Conservation (phyloP, 2,888 invertebrate species). For the Lasiommata megera region DNA sequence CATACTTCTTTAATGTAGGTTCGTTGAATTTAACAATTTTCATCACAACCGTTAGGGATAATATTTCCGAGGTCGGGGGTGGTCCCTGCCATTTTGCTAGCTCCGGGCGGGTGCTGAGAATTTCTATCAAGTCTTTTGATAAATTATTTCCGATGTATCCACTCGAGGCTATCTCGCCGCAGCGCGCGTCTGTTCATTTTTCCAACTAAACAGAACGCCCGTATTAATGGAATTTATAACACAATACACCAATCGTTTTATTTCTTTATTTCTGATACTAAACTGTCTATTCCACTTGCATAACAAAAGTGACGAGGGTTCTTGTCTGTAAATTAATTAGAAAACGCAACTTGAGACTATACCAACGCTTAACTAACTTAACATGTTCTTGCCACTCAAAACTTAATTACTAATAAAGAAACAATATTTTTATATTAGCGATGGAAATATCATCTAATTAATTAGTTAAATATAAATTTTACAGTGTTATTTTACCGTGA, state of each 20-base stretch:
- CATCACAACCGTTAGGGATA: too few relatives aligned
- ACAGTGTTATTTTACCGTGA: too few relatives aligned
- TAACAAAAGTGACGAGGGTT: neutral
- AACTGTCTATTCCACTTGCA: neutral
- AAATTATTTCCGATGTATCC: neutral
- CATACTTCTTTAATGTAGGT: too few relatives aligned
- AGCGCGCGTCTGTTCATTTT: neutral
- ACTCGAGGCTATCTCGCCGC: neutral
- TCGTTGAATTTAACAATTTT: too few relatives aligned
- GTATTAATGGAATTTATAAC: neutral
- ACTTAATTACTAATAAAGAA: too few relatives aligned
- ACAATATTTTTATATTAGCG: too few relatives aligned
- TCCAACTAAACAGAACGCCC: neutral
- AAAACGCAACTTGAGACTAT: neutral
- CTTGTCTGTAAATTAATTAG: neutral
- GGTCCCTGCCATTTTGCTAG: too few relatives aligned
- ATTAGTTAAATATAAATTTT: too few relatives aligned
- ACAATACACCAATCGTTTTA: neutral
- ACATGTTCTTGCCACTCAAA: too few relatives aligned
- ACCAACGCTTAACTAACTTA: neutral
- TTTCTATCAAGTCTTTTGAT: neutral
- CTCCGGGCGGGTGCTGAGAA: too few relatives aligned
- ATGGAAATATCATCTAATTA: too few relatives aligned
- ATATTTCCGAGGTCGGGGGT: too few relatives aligned
- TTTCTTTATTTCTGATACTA: neutral